These are phyloP conservation scores for Cryptus armator DNA, from an alignment of 2,888 invertebrate species.

Conservation along the genomic window DNA sequence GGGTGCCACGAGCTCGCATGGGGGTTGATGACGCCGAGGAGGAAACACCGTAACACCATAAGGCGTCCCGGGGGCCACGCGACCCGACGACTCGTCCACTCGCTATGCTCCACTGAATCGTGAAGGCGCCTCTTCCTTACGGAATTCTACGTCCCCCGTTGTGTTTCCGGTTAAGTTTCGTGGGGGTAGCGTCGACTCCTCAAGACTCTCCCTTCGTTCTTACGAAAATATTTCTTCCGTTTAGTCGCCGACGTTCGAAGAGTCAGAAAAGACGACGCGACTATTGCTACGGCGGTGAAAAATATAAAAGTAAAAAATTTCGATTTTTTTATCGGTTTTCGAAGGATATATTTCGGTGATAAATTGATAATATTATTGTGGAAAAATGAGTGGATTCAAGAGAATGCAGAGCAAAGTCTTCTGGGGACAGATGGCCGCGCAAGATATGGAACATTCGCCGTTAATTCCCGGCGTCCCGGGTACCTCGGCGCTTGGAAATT, in stretches of 20 bases:
- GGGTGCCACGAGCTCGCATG: constrained; percentile 41
- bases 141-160: background rate
- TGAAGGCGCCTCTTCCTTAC: constrained; percentile 70
- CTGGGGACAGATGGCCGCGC: constrained; percentile 81
- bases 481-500: background rate
- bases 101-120: constrained; percentile 78
- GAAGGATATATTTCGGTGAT: background rate
- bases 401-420: constrained; percentile 82
- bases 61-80: constrained; percentile 75
- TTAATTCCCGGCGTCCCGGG: constrained; percentile 39
- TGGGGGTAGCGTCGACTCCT: constrained; percentile 8
- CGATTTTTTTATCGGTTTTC: no score
- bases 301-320: no score
- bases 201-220: background rate
- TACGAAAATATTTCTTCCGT: background rate
- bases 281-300: no score
- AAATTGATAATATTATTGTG: background rate
- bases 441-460: constrained; percentile 73
- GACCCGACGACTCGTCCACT: constrained; percentile 72
- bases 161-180: background rate
- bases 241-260: background rate
- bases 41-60: constrained; percentile 72
- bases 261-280: no score
- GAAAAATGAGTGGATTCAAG: constrained; percentile 81
- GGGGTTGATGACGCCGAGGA: constrained; percentile 52